Conservation (phyloP, 1,140 invertebrate genomes). For the Monochamus saltuarius region DNA sequence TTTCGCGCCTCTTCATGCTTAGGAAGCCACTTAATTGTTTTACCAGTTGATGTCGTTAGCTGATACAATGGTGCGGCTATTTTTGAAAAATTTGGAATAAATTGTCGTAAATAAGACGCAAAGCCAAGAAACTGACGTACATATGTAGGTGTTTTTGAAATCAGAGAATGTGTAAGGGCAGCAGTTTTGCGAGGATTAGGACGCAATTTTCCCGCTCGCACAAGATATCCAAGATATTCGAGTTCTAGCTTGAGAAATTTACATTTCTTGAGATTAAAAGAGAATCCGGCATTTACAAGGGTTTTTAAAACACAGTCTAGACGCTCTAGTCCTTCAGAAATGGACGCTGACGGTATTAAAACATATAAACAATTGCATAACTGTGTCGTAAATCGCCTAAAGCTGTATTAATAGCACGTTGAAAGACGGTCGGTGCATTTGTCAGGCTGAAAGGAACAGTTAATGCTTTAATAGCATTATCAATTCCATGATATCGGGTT, state of each 20-base stretch:
- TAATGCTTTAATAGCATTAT: no score
- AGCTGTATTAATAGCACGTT: slow-evolving; percentile 26
- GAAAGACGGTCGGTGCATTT: slow-evolving; percentile 42
- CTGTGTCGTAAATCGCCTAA: slow-evolving; percentile 11
- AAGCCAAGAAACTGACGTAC: no score
- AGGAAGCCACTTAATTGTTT: no score
- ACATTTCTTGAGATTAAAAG: no score
- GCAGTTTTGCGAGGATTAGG: no score
- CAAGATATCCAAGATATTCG: slow-evolving; percentile 21
- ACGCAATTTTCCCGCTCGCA: slow-evolving; percentile 18
- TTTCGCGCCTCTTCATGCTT: no score
- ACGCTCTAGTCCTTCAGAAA: slow-evolving; percentile 16
- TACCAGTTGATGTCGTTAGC: slow-evolving; percentile 10
- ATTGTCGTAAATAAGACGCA: slow-evolving; percentile 39
- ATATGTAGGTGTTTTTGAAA: no score
- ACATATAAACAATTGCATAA: slow-evolving; percentile 26
- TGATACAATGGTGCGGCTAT: slow-evolving; percentile 30
- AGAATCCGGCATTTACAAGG: slow-evolving; percentile 6
- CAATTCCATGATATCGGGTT: no score
- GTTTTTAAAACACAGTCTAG: slow-evolving; percentile 17
- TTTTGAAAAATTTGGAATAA: slow-evolving; percentile 32
- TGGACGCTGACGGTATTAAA: slow-evolving; percentile 20
- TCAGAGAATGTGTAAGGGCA: no score
- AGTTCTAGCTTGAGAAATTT: slow-evolving; percentile 11
- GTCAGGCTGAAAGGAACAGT: slow-evolving; percentile 39